phyloP scores from a whole-genome alignment of 2,113 vertebrate species.

The Gadus chalcogrammus region DNA sequence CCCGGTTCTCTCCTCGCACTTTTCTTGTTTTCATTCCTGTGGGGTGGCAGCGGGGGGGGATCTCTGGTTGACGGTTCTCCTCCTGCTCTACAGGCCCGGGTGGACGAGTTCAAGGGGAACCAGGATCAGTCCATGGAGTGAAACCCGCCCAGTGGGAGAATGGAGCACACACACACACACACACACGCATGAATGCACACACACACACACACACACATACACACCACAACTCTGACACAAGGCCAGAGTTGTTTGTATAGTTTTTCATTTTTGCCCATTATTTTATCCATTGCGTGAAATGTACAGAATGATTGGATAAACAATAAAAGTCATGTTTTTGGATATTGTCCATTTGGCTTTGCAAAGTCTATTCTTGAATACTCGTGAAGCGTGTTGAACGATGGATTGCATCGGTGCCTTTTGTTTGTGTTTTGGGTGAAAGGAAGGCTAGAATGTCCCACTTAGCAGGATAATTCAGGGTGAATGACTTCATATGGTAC shows the following conservation, averaged over 20 bases:
- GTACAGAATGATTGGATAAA: conserved; percentile 9
- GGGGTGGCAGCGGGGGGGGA: no score
- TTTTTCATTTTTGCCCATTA: conserved; percentile 19
- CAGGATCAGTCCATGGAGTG: conserved; percentile 77
- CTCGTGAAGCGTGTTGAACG: background rate
- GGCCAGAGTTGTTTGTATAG: conserved; percentile 34
- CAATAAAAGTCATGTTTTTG: conserved; percentile 11
- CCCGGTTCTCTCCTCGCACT: background rate
- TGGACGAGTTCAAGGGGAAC: conserved; percentile 74
- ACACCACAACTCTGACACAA: conserved; percentile 8
- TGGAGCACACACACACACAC: background rate
- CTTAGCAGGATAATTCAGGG: conserved; percentile 53
- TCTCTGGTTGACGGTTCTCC: background rate
- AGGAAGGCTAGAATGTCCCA: conserved; percentile 25
- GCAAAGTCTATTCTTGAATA: no score
- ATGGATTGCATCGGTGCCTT: conserved; percentile 32
- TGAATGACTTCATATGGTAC: conserved; percentile 16
- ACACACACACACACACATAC: background rate
- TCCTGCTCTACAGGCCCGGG: conserved; percentile 64
- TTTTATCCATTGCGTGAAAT: conserved; percentile 5
- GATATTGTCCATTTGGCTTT: background rate
- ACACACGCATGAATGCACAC: background rate
- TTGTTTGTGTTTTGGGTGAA: conserved; percentile 31
- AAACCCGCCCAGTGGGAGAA: conserved; percentile 4
- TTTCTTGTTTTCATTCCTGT: background rate